phyloP scores from a whole-genome alignment of 2,888 invertebrate species.

The Folsomia candida region DNA sequence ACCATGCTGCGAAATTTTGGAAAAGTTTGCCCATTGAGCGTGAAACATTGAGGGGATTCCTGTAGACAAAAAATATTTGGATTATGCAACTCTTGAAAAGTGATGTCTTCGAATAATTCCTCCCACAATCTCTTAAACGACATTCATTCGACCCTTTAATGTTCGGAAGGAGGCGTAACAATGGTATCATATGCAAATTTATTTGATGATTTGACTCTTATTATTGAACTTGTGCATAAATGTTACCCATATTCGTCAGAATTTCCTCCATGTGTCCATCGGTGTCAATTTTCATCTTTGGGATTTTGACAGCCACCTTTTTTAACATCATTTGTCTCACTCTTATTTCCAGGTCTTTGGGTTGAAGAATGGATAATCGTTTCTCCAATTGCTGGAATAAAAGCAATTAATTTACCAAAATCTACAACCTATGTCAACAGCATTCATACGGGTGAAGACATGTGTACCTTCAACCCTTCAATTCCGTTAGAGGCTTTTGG shows the following conservation, averaged over 20 bases:
- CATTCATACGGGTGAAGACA: too few relatives aligned
- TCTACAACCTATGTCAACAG: not conserved
- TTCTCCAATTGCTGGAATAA: not conserved
- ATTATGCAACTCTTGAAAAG: too few relatives aligned
- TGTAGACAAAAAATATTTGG: too few relatives aligned
- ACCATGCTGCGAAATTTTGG: conserved; percentile 59
- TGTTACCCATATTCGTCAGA: conserved; percentile 38
- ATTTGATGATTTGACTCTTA: conserved; percentile 4
- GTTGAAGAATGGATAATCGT: not conserved
- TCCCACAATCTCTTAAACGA: too few relatives aligned
- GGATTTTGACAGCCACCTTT: conserved; percentile 56
- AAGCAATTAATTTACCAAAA: not conserved
- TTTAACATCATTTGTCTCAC: not conserved
- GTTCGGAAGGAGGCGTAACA: too few relatives aligned
- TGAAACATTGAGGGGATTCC: conserved; percentile 66
- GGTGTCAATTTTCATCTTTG: conserved; percentile 69
- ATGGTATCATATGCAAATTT: not conserved
- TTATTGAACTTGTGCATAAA: too few relatives aligned
- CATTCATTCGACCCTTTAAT: too few relatives aligned
- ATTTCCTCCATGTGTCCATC: conserved; percentile 42
- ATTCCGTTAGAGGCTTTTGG: conserved; percentile 59
- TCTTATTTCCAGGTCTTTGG: not conserved
- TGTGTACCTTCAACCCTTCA: conserved; percentile 50
- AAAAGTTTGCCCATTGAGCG: conserved; percentile 64
- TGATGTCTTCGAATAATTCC: too few relatives aligned